Conservation (phyloP, 1,140 invertebrate genomes). For the Latrodectus geometricus region DNA sequence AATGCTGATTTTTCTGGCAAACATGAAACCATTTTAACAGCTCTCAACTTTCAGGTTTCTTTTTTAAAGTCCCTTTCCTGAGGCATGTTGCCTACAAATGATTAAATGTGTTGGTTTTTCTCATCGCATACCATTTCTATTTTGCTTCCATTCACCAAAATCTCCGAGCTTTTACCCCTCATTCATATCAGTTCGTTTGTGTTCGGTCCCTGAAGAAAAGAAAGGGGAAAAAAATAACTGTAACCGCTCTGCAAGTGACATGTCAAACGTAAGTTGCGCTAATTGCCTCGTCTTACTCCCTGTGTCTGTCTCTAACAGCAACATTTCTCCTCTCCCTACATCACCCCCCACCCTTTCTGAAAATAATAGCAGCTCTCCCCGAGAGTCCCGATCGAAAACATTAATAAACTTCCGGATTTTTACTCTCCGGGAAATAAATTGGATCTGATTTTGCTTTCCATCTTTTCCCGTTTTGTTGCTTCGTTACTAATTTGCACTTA, state of each 20-base stretch:
- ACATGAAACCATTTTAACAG: too few species aligned
- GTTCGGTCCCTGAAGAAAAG: not conserved
- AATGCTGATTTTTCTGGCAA: too few species aligned
- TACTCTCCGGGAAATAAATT: constrained; percentile 33
- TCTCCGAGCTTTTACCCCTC: not conserved
- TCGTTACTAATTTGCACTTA: constrained; percentile 61
- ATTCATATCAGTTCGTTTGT: constrained; percentile 7
- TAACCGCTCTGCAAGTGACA: constrained; percentile 46
- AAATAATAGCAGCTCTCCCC: constrained; percentile 45
- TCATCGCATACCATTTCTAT: not conserved
- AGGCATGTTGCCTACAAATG: not conserved
- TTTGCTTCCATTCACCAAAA: not conserved
- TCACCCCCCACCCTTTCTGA: constrained; percentile 3
- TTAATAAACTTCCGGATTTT: constrained; percentile 60
- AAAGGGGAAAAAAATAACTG: not conserved
- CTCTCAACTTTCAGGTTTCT: too few species aligned
- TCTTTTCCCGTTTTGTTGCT: constrained; percentile 51
- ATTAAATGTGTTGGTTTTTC: not conserved
- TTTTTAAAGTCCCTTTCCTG: too few species aligned
- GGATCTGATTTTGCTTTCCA: constrained; percentile 47
- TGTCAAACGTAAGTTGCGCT: constrained; percentile 48
- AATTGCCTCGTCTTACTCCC: constrained; percentile 42
- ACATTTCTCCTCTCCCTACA: not conserved
- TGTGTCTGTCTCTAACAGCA: constrained; percentile 4
- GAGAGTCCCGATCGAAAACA: constrained; percentile 47